Conservation (phyloP, 2,113 vertebrate genomes). For the Vireo altiloquus region DNA sequence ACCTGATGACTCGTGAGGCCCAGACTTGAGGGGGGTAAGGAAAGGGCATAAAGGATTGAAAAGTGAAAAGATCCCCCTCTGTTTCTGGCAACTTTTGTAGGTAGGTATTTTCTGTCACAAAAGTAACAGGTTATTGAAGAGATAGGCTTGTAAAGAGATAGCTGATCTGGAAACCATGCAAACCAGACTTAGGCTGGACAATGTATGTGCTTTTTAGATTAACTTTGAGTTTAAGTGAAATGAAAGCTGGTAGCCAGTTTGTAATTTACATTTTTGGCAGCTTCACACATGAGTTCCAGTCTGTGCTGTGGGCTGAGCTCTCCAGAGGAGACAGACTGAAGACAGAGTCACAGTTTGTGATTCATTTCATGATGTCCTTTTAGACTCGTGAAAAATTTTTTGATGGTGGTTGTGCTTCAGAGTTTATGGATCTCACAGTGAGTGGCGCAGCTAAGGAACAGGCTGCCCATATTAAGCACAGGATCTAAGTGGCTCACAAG, state of each 20-base stretch:
- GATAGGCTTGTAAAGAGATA: background rate
- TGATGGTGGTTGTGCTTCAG: background rate
- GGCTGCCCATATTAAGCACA: background rate
- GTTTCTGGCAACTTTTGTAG: background rate
- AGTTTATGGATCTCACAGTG: background rate
- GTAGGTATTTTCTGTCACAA: background rate
- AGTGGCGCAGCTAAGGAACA: background rate
- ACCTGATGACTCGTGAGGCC: background rate
- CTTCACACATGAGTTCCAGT: background rate
- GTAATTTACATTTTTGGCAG: constrained; percentile 16
- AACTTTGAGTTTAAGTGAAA: background rate
- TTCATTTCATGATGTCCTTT: background rate
- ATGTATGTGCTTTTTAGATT: background rate
- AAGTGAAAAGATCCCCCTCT: background rate
- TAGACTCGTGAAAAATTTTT: background rate
- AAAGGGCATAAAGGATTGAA: background rate
- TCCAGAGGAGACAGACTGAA: background rate
- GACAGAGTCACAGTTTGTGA: background rate
- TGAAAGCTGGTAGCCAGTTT: background rate
- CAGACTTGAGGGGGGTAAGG: background rate
- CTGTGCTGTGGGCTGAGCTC: background rate
- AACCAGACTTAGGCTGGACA: background rate
- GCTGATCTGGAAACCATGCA: background rate
- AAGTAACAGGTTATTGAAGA: background rate
- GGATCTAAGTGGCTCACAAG: background rate